Conservation (phyloP, 2,113 vertebrate genomes). For the Urocolius indicus region DNA sequence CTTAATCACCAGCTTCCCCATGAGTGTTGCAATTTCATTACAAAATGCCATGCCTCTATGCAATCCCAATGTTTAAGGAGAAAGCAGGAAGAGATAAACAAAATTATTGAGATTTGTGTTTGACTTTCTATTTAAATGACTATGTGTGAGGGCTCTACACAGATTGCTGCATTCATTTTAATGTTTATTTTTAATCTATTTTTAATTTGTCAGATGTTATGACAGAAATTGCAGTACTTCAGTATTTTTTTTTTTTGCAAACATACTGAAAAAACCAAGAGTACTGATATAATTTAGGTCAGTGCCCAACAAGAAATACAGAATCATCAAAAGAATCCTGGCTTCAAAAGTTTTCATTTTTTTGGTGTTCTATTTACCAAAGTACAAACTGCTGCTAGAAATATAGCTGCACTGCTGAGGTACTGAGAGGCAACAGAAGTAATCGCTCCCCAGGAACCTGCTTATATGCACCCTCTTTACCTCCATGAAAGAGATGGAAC, state of each 20-base stretch:
- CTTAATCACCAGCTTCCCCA: not conserved
- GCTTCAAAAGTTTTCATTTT: not conserved
- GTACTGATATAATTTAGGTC: conserved; percentile 1
- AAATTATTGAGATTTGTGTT: not conserved
- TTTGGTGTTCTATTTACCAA: not conserved
- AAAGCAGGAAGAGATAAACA: conserved; percentile 4
- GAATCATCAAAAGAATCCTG: not conserved
- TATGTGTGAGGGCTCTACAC: not conserved
- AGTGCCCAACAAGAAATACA: not conserved
- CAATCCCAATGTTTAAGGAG: not conserved
- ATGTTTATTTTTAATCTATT: conserved; percentile 26
- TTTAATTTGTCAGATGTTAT: conserved; percentile 47
- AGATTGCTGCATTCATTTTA: conserved; percentile 31
- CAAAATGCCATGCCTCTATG: not conserved
- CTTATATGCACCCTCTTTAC: not conserved
- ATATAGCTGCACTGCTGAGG: not conserved
- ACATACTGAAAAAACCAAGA: not conserved
- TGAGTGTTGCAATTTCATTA: not conserved
- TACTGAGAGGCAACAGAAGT: not conserved
- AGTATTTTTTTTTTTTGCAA: not conserved
- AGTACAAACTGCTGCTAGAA: not conserved
- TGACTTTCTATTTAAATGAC: not conserved
- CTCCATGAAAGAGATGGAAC: not conserved
- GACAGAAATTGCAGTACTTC: conserved; percentile 39
- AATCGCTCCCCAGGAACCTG: not conserved